Evolutionary conservation across 2,888 invertebrate genomes (phyloP), one percentile per base, ranked within the genome.

Genomic region (Aleiodes leptofemur): DNA sequence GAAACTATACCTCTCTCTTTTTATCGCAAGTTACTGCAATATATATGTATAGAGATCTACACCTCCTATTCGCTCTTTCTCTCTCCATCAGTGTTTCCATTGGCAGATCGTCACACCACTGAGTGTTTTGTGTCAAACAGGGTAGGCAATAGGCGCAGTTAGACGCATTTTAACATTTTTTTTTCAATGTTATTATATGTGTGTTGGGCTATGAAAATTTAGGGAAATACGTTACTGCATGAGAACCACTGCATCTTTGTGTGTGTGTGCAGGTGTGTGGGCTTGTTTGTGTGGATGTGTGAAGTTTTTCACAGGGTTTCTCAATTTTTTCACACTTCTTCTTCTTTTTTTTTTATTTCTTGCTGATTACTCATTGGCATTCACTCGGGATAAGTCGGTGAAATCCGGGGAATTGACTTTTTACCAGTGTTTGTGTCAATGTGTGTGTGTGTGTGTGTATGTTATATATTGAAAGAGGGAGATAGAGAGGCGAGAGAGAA

Each of bases 291-390:
- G 7, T 55, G 13, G 1, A 3, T 61, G 16, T 16, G 14, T 23
- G 64, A 64, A 23, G 16, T 43, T 64, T 64, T 56, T 7, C 59
- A 31, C 64, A 64, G 64, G 64, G 64, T 48, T 48, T 64, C 64
- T 64, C 64, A 64, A 31, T 59, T 34, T 43, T 43, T 7, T 43
- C 43, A 5, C 9, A 43, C 7, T 43, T 9, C 55, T 55, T n/a
- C 1, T 9, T 55, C 3, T 16, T 16, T 43, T 14, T 43, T 11
- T 5, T 3, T 16, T 13, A 6, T 61, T 43, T 64, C 43, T 23
- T 43, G 3, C 23, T 64, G 23, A 6, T 55, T 16, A 16, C 55
- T 43, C 43, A 48, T 16, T 23, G 64, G 48, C 16, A 16, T 14
- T 14, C 16, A 11, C 29, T n/a, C 14, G 56, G 43, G 23, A 34